Evolutionary conservation across 2,888 invertebrate species (phyloP), one percentile per base, ranked within the genome.

Genomic region (Dicyrtoma fusca): DNA sequence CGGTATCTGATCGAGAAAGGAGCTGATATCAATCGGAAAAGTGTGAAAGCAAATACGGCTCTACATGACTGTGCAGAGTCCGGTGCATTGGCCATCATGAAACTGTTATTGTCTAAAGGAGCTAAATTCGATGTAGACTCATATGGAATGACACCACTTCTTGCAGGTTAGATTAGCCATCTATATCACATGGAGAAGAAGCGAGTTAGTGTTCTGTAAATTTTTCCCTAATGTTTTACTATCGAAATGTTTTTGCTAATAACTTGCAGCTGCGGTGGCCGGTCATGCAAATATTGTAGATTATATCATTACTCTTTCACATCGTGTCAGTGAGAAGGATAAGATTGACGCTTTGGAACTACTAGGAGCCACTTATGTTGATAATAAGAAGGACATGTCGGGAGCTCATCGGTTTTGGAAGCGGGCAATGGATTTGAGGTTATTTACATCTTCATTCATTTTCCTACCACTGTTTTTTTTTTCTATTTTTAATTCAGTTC

Each of bases 61-160:
- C 84, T 98, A 45, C 97, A 98, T 85, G 97, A 98, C 42, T 74
- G 74, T 72, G 74, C 74, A 4, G 97, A 98, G 84, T 94, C 95
- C 69, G 97, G 97, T 5, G 95, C 94, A 49, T 85, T 97, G 77
- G 93, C 94, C 82, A 95, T 97, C 82, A 88, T 97, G 82, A 93
- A 94, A 85, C 87, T 97, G 83, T 87, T 98, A 75, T 85, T 98
- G 45, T 88, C 90, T 53, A 89, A 93, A 83, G 94, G 94, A 61
- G 97, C 97, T 14, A 89, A 89, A 55, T 95, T 97, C 92, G 94
- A 94, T 82, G 92, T 92, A 34, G 97, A 97, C 85, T 92, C 94
- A 19, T 95, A 95, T 84, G 97, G 94, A 76, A 95, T 97, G 92
- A 96, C 59, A 47, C 72, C 57, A 1, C 23, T 72, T 0, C 23